Evolutionary conservation across 2,888 invertebrate species (phyloP), one percentile per base, ranked within the genome.

Genomic region (Panzeria rudis): DNA sequence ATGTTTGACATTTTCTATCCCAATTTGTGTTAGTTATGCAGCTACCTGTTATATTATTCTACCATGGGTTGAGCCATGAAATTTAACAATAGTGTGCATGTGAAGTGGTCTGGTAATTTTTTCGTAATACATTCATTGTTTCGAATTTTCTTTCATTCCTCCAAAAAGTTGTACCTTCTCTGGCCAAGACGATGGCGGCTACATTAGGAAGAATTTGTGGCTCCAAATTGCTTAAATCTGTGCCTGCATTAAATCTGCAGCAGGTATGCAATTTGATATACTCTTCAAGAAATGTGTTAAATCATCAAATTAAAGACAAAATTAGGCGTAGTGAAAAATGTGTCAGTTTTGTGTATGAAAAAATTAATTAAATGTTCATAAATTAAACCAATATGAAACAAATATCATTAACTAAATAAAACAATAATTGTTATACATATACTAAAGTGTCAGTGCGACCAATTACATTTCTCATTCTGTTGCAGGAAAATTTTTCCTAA

Each of bases 171-270:
- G 83, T 88, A 83, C 89, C 87, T 89, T 88, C 89, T 90, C 90
- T 94, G 94, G 96, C 95, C 94, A 97, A 97, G 97, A 96, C 95
- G 94, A 97, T 97, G 97, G 97, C 97, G 95, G 96, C 96, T 93
- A 95, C 95, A 93, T 95, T 97, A 93, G 96, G 96, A 94, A 95
- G 97, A 94, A 95, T 97, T 95, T 96, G 95, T 94, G 96, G 96
- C 94, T 95, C 96, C 93, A 95, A 95, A 93, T 95, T 97, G 93
- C 94, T 97, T 92, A 97, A 95, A 95, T 94, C 95, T 90, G 94
- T 94, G 93, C 95, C 95, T 93, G 93, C 94, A 89, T 89, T 95
- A 91, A 93, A 95, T 91, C 93, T 95, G 91, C 95, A 95, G 93
- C 96, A 97, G 95, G 97, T 93, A 91, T 56, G 69, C 64, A 77